These are phyloP conservation scores for Geothlypis trichas DNA, from an alignment of 2,113 vertebrate species.

Conservation along the genomic window DNA sequence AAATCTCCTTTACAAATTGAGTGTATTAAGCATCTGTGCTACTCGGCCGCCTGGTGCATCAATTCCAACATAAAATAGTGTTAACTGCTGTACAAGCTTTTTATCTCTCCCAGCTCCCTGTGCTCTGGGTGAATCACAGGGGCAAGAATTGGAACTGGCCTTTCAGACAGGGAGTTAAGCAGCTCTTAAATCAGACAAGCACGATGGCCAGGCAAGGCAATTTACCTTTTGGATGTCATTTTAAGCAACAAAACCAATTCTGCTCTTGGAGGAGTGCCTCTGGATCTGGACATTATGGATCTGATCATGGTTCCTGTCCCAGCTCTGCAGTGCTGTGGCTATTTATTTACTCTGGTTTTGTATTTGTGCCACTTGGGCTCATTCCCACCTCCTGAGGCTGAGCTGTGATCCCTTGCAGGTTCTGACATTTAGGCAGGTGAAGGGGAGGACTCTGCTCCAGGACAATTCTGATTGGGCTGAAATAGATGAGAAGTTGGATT, in stretches of 20 bases:
- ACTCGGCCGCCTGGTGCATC: not conserved
- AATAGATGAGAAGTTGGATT: not conserved
- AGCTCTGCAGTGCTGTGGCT: rapidly evolving
- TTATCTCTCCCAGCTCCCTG: not conserved
- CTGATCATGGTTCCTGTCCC: not conserved
- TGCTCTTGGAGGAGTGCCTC: not conserved
- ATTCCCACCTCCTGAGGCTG: not conserved
- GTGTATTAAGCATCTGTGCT: conserved; percentile 2
- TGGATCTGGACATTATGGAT: not conserved
- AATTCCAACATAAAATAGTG: not conserved
- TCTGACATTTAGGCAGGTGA: not conserved
- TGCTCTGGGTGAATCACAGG: not conserved
- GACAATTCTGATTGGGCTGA: not conserved
- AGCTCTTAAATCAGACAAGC: not conserved
- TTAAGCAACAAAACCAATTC: not conserved
- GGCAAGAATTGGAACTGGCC: not conserved
- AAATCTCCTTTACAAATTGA: conserved; percentile 35
- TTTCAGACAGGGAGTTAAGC: not conserved
- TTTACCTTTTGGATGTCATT: not conserved
- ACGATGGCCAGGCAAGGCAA: not conserved
- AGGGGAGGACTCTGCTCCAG: not conserved
- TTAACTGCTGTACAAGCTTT: conserved; percentile 19
- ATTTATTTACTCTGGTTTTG: not conserved
- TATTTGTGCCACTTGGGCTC: not conserved
- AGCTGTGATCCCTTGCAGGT: not conserved